These are phyloP conservation scores for Crambe crambe DNA, from an alignment of 37 sponge, comb jelly and placozoan genomes.

Conservation along the genomic window DNA sequence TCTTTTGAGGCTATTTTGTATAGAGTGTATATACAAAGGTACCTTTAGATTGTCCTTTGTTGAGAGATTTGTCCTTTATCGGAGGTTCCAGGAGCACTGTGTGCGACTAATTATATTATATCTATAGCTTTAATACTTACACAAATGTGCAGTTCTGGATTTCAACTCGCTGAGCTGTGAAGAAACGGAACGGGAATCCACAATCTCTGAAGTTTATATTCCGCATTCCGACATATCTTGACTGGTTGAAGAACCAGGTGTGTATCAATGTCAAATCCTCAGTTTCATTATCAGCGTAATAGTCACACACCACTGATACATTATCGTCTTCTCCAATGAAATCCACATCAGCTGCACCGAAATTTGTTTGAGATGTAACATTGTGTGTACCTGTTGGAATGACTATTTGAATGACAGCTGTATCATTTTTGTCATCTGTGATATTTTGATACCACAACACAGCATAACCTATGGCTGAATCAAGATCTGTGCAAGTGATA, in stretches of 20 bases:
- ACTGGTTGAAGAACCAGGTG: constrained; percentile 37
- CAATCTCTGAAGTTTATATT: constrained; percentile 31
- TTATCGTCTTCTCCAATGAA: constrained; percentile 2
- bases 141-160: constrained; percentile 43
- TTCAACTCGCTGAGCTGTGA: constrained; percentile 7
- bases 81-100: too few relatives aligned
- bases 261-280: not conserved
- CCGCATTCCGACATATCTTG: not conserved
- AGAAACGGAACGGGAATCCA: constrained; percentile 36
- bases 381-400: not conserved
- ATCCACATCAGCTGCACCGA: not conserved
- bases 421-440: not conserved
- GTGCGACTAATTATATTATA: too few relatives aligned
- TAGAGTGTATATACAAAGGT: too few relatives aligned
- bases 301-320: not conserved
- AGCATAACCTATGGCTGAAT: not conserved
- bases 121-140: constrained; percentile 5
- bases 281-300: not conserved
- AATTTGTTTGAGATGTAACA: not conserved
- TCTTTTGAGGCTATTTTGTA: too few relatives aligned
- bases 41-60: too few relatives aligned
- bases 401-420: not conserved
- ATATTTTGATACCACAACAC: not conserved
- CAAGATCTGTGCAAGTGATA: not conserved
- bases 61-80: too few relatives aligned